Evolutionary conservation across 2,888 invertebrate species (phyloP).

Genomic region (Alitta virens): DNA sequence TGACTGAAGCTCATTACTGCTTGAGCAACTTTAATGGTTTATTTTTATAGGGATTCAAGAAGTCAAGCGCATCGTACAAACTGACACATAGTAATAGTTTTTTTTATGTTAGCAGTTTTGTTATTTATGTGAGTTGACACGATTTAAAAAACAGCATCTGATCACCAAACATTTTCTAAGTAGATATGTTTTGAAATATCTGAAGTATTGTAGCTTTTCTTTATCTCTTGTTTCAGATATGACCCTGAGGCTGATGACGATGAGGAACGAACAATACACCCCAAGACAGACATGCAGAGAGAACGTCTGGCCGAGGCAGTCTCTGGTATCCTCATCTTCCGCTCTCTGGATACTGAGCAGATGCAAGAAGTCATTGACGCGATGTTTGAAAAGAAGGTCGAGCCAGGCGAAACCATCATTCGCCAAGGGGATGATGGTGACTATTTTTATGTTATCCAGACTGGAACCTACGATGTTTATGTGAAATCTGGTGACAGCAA

Average conservation of each 20-base stretch:
- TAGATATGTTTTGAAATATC: no score
- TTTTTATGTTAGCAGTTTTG: no score
- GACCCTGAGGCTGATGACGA: slow-evolving; percentile 56
- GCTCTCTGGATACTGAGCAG: slow-evolving; percentile 53
- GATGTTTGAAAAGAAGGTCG: slow-evolving; percentile 54
- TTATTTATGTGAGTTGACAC: no score
- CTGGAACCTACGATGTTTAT: slow-evolving; percentile 52
- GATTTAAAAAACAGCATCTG: no score
- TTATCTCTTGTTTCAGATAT: slow-evolving; percentile 34
- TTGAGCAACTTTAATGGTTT: no score
- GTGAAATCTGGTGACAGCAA: slow-evolving; percentile 42
- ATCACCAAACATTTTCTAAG: no score
- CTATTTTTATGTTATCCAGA: slow-evolving; percentile 57
- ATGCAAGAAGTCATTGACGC: slow-evolving; percentile 57
- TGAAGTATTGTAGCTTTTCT: no score
- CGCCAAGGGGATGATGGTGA: slow-evolving; percentile 57
- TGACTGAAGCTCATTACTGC: no score
- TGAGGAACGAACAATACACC: slow-evolving; percentile 45
- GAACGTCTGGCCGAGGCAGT: slow-evolving; percentile 50
- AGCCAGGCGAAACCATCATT: slow-evolving; percentile 53
- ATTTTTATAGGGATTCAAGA: no score
- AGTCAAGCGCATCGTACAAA: no score
- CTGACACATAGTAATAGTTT: no score
- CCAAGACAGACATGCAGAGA: slow-evolving; percentile 55
- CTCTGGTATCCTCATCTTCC: slow-evolving; percentile 52